Evolutionary conservation across 2,113 vertebrate genomes (phyloP).

Genomic region (Takifugu flavidus): DNA sequence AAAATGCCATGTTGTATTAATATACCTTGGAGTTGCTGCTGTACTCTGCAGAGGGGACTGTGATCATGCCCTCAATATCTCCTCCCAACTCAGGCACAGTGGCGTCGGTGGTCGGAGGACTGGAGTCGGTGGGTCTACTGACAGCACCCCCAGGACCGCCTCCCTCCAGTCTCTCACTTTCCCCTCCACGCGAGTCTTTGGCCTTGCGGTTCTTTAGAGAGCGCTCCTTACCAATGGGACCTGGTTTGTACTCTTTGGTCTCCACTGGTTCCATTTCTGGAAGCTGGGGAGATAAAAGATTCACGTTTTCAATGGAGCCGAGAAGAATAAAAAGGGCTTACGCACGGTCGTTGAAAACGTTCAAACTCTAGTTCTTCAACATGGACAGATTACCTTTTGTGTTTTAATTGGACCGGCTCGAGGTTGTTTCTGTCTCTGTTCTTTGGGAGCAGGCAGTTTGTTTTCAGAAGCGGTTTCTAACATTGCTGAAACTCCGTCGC

Average conservation of each 20-base stretch:
- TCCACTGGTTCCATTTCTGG: slow-evolving; percentile 89
- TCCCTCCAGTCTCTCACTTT: slow-evolving; percentile 86
- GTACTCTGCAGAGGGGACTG: slow-evolving; percentile 87
- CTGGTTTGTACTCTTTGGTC: slow-evolving; percentile 96
- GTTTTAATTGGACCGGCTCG: slow-evolving; percentile 95
- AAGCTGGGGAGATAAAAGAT: slow-evolving; percentile 69
- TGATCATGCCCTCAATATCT: slow-evolving; percentile 95
- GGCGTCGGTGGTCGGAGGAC: slow-evolving; percentile 79
- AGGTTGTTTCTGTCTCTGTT: slow-evolving; percentile 94
- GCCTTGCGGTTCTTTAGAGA: slow-evolving; percentile 96
- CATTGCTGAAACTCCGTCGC: slow-evolving; percentile 84
- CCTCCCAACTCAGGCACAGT: slow-evolving; percentile 84
- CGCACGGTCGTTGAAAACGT: background rate
- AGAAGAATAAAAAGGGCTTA: background rate
- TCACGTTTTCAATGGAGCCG: background rate
- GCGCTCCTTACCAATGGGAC: slow-evolving; percentile 96
- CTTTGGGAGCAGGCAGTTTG: slow-evolving; percentile 94
- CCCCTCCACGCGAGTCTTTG: slow-evolving; percentile 88
- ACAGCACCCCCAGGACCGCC: slow-evolving; percentile 63
- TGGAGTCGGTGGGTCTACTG: slow-evolving; percentile 81
- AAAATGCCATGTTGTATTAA: too few relatives aligned
- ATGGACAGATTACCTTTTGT: slow-evolving; percentile 81
- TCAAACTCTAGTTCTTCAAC: background rate
- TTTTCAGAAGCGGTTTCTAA: slow-evolving; percentile 82
- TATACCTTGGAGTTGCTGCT: slow-evolving; percentile 85